A percentile compares a stretch with the other conserved stretches of the same genome.
These are phyloP conservation scores for Petrosia ficiformis DNA, from an alignment of 37 sponge, comb jelly and placozoan genomes.

Conservation along the genomic window DNA sequence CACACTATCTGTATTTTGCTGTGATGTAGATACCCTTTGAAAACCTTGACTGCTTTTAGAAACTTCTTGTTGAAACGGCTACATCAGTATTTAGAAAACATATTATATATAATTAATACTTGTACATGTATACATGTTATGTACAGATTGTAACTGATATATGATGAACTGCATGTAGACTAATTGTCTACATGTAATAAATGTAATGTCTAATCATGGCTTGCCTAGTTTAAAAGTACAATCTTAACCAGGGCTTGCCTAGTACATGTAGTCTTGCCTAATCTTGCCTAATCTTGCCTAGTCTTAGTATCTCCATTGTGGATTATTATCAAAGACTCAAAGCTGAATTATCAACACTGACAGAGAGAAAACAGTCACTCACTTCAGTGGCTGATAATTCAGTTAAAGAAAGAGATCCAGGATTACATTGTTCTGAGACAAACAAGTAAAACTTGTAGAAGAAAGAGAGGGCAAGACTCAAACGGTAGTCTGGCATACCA, in stretches of 20 bases:
- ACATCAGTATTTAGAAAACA: not conserved
- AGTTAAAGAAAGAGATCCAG: not conserved
- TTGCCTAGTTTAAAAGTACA: no score
- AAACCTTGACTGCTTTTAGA: slow-evolving; percentile 54
- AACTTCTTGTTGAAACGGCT: slow-evolving; percentile 14
- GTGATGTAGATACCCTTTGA: slow-evolving; percentile 32
- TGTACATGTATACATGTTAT: no score
- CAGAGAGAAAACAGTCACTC: not conserved
- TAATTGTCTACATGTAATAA: no score
- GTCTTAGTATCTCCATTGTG: no score
- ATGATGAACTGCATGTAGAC: no score
- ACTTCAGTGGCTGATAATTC: not conserved
- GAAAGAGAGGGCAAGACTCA: slow-evolving; percentile 69
- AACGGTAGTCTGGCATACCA: slow-evolving; percentile 84
- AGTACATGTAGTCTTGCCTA: no score
- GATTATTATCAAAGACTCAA: no score
- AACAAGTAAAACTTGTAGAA: slow-evolving; percentile 88
- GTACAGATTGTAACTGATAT: no score
- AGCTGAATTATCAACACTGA: not conserved
- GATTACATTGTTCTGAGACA: slow-evolving; percentile 22
- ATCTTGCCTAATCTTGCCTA: no score
- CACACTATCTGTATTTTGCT: slow-evolving; percentile 35
- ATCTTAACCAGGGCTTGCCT: no score
- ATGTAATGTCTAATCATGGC: no score
- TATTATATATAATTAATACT: no score